Evolutionary conservation across 2,797 vertebrate genomes (phyloP).

Genomic region (Dromococcyx pavoninus): DNA sequence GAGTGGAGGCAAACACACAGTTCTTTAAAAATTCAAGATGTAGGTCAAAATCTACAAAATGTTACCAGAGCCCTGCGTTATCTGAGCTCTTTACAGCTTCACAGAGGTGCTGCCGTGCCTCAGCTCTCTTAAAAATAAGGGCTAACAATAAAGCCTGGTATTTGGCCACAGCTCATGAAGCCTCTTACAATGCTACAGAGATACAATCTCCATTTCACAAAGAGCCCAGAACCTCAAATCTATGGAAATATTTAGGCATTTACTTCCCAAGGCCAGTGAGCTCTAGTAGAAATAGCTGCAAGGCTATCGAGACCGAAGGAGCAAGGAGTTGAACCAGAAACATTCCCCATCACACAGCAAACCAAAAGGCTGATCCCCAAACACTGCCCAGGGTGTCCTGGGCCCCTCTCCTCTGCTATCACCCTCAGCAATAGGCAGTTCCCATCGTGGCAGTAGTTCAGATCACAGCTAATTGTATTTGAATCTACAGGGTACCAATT

Average conservation of each 20-base stretch:
- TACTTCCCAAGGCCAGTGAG: background rate
- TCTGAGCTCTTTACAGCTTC: background rate
- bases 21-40: background rate
- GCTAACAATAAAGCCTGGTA: background rate
- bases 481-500: slow-evolving; percentile 67
- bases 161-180: background rate
- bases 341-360: accelerated
- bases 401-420: background rate
- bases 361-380: background rate
- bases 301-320: accelerated
- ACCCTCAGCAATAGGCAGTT: background rate
- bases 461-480: slow-evolving; percentile 57
- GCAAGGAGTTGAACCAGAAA: background rate
- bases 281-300: background rate
- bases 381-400: background rate
- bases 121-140: background rate
- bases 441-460: background rate
- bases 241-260: background rate
- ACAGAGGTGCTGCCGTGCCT: background rate
- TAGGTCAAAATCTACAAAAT: background rate
- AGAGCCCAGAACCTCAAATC: background rate
- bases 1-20: background rate
- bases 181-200: accelerated
- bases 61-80: background rate
- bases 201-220: background rate